Base-by-base conservation (phyloP, 1,140 invertebrate species). In the Ladona fulva region DNA sequence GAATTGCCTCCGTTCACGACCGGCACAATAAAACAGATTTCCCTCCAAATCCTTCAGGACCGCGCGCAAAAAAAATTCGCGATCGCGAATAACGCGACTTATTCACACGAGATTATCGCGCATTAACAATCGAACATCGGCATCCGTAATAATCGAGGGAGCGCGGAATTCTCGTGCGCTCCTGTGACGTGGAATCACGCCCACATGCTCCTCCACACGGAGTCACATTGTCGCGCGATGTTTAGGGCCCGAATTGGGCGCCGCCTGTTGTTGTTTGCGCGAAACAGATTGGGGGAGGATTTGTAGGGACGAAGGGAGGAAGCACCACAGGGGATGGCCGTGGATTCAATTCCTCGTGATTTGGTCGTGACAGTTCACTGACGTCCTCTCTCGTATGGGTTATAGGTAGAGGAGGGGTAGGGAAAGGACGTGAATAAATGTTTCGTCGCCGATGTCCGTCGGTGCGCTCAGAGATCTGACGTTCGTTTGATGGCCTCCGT, bases 341-440 rank as follows among this genome's bases (percentile, higher is more conserved):
- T 66, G 52, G 52, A 66, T 66, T 22, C 52, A 66, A 66, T 16
- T 19, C n/a, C 52, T 66, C 3, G 52, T 66, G 52, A 66, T 66
- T 66, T 66, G 52, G 16, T 66, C 52, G 52, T 66, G 52, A 66
- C 52, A 66, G 52, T 66, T 66, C 52, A 66, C 52, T 66, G 52
- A 66, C 52, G 52, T 66, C n/a, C 52, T 66, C 52, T 66, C 52
- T 66, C 52, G 14, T 66, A 12, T 12, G 52, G 52, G 52, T 66
- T 22, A 66, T 22, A 16, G 14, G 52, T 22, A 66, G 5, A 3
- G 52, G n/a, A 22, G 52, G 52, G 12, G 52, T 6, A 12, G 52
- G 52, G 52, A 66, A 66, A 22, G 52, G 52, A 66, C 52, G 52
- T 22, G 52, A 22, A 22, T 12, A 66, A 66, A 66, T 66, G 52